These are phyloP conservation scores for Misgurnus mizolepis DNA, from an alignment of 2,113 vertebrate species.

Conservation along the genomic window DNA sequence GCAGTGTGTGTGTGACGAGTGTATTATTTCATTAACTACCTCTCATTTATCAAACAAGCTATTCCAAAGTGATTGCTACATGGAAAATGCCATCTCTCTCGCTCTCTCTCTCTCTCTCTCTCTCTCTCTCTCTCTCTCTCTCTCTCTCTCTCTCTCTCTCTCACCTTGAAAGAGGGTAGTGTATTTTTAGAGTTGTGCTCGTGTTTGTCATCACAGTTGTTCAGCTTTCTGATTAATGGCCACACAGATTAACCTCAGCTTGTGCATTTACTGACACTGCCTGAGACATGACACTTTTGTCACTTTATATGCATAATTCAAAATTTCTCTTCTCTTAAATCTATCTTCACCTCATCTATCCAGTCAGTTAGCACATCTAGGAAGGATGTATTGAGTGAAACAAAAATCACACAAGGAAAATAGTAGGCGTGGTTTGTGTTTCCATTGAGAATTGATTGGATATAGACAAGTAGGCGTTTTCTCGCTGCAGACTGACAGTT, in stretches of 20 bases:
- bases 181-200: constrained; percentile 47
- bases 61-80: constrained; percentile 39
- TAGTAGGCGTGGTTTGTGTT: no score
- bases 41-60: constrained; percentile 15
- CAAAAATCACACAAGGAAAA: no score
- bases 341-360: background rate
- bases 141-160: background rate
- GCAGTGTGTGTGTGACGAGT: background rate
- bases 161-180: constrained; percentile 22
- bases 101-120: background rate
- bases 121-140: background rate
- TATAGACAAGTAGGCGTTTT: no score
- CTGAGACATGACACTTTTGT: background rate
- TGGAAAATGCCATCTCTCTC: constrained; percentile 28
- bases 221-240: constrained; percentile 27
- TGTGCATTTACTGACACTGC: background rate
- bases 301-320: background rate
- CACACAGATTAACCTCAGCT: constrained; percentile 29
- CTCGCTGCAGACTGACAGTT: no score
- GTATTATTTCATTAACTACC: background rate
- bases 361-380: background rate
- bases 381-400: no score
- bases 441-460: no score
- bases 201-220: constrained; percentile 26
- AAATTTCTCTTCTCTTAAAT: background rate